phyloP scores from a whole-genome alignment of 1,140 invertebrate species.

The Melanaphis sacchari region DNA sequence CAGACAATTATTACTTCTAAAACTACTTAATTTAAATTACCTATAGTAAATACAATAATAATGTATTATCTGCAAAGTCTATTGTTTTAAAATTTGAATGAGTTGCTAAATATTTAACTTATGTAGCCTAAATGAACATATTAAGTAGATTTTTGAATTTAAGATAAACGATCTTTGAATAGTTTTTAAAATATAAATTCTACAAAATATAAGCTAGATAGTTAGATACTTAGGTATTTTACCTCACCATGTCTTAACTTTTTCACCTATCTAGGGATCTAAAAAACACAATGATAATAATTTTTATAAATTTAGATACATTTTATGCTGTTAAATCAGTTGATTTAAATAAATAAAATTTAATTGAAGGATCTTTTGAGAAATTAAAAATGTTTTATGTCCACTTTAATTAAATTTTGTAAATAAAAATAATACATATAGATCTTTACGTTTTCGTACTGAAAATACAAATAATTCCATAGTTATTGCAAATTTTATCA shows the following conservation, averaged over 20 bases:
- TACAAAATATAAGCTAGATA: neutral
- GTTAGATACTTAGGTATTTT: neutral
- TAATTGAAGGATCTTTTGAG: too few species aligned
- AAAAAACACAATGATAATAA: too few species aligned
- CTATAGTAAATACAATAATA: slow-evolving; percentile 4
- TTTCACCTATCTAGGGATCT: neutral
- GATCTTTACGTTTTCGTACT: too few species aligned
- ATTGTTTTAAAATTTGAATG: neutral
- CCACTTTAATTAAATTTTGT: too few species aligned
- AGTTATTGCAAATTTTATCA: too few species aligned
- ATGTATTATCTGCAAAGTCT: neutral
- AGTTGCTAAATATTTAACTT: neutral
- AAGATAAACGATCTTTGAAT: neutral
- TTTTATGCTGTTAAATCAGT: neutral
- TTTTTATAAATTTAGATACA: neutral
- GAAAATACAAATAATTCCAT: too few species aligned
- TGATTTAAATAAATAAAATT: neutral
- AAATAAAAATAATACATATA: too few species aligned
- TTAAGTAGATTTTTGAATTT: neutral
- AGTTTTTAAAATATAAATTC: neutral
- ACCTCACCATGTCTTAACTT: neutral
- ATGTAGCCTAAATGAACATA: neutral
- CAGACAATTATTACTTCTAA: neutral
- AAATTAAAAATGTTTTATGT: too few species aligned
- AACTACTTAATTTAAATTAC: neutral